phyloP scores from a whole-genome alignment of 2,888 invertebrate species.

The Eristalis arbustorum region DNA sequence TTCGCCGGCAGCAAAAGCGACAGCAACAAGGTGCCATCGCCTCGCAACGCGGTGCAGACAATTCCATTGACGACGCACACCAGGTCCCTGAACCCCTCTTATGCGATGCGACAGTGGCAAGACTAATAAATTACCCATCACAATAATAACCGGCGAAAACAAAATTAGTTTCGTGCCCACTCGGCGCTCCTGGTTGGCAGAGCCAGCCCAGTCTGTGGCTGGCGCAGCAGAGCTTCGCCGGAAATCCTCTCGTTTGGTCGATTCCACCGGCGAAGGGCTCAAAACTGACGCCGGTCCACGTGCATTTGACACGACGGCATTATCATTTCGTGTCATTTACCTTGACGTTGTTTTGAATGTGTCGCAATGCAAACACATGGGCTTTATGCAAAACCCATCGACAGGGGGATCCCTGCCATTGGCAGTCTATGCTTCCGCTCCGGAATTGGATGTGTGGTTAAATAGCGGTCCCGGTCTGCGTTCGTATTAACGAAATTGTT shows the following conservation, averaged over 20 bases:
- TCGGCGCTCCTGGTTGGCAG: background rate
- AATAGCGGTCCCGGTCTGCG: background rate
- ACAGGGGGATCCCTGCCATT: conserved; percentile 5
- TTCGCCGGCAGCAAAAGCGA: conserved; percentile 24
- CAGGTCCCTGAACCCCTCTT: conserved; percentile 48
- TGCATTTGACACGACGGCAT: conserved; percentile 55
- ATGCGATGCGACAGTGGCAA: conserved; percentile 18
- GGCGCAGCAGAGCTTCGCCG: conserved; percentile 1
- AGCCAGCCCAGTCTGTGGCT: conserved; percentile 27
- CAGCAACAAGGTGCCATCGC: background rate
- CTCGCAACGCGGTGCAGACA: background rate
- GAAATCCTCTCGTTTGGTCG: conserved; percentile 57
- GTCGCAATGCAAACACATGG: background rate
- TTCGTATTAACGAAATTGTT: conserved; percentile 46
- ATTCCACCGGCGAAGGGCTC: conserved; percentile 27
- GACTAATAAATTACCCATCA: conserved; percentile 16
- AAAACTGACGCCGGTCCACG: conserved; percentile 15
- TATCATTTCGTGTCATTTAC: conserved; percentile 64
- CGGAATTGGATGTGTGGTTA: conserved; percentile 36
- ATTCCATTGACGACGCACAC: background rate
- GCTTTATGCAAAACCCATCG: background rate
- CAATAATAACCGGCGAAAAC: conserved; percentile 56
- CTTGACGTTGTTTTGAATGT: conserved; percentile 49
- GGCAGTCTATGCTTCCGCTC: conserved; percentile 29
- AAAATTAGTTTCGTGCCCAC: conserved; percentile 55